Evolutionary conservation across 2,797 vertebrate species (phyloP).

Genomic region (Eupleurogrammus muticus): DNA sequence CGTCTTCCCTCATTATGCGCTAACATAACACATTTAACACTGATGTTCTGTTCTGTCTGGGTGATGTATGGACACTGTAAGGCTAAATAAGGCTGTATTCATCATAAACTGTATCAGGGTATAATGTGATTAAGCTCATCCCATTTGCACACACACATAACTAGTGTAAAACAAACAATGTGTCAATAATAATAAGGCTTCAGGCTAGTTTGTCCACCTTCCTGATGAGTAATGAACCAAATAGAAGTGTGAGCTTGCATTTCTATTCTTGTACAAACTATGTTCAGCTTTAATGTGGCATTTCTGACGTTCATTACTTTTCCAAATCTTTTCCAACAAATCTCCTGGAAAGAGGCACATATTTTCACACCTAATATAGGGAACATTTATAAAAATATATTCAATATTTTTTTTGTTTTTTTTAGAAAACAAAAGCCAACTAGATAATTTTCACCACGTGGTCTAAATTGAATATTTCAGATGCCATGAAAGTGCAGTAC

Average conservation of each 20-base stretch:
- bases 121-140: not conserved
- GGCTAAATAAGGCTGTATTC: conserved; percentile 13
- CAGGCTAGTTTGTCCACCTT: conserved; percentile 15
- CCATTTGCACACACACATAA: conserved; percentile 4
- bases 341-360: not conserved
- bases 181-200: conserved; percentile 13
- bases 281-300: not conserved
- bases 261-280: conserved; percentile 9
- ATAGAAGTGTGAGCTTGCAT: not conserved
- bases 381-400: no score
- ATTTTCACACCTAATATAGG: not conserved
- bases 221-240: conserved; percentile 2
- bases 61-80: conserved; percentile 24
- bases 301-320: not conserved
- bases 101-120: not conserved
- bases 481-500: not conserved
- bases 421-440: not conserved
- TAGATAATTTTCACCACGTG: not conserved
- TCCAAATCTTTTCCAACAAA: not conserved
- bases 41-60: conserved; percentile 35
- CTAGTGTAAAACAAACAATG: conserved; percentile 17
- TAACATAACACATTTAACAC: conserved; percentile 59
- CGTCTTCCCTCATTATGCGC: conserved; percentile 65
- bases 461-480: no score
- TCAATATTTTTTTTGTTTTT: no score